Evolutionary conservation across 2,113 vertebrate genomes (phyloP).

Genomic region (Muntiacus muntjak): DNA sequence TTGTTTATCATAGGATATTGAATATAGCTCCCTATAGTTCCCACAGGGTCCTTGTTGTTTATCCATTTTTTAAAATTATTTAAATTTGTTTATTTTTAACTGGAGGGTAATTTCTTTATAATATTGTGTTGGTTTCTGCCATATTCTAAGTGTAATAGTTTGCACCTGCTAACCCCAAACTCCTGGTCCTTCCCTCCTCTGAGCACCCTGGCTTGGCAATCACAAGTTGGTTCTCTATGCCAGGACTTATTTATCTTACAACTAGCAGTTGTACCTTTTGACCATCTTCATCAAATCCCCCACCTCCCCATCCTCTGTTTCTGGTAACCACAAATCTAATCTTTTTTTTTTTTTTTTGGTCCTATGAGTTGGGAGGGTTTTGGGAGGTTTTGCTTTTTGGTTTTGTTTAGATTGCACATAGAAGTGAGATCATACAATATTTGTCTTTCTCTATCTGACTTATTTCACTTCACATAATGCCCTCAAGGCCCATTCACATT

Average conservation of each 20-base stretch:
- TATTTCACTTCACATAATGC: neutral
- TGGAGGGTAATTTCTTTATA: neutral
- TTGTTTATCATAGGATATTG: neutral
- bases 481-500: neutral
- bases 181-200: neutral
- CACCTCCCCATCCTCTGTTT: neutral
- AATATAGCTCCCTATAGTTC: neutral
- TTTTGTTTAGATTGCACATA: neutral
- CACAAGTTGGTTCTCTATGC: neutral
- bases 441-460: neutral
- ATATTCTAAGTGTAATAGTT: neutral
- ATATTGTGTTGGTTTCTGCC: neutral
- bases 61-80: neutral
- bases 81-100: neutral
- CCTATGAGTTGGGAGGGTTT: neutral
- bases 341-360: neutral
- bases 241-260: neutral
- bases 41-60: neutral
- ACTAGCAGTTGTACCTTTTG: neutral
- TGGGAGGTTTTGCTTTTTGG: accelerated
- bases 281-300: neutral
- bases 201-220: neutral
- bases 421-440: neutral
- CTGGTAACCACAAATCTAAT: neutral
- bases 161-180: neutral